Evolutionary conservation across 2,888 invertebrate species (phyloP), one percentile per base, ranked within the genome.

Genomic region (Disparrhopalites patrizii): DNA sequence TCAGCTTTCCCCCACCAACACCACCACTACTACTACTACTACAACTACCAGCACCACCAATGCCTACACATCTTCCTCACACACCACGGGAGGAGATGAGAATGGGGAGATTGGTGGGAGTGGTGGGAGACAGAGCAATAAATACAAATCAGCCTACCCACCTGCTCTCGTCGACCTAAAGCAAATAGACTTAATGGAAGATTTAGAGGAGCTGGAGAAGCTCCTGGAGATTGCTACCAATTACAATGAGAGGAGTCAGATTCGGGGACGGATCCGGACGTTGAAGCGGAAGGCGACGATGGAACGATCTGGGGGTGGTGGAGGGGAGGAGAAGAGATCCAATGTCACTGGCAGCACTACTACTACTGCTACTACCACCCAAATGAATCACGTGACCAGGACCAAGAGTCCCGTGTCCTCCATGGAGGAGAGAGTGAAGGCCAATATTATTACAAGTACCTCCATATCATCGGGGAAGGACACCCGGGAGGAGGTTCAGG

Each of bases 211-310:
- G 54, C 52, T 75, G 27, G 70, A 70, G 51, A 83, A 83, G 76
- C 81, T 88, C 86, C 81, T 90, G 79, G 88, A 89, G 80, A 86
- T 86, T 76, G 87, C 89, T 66, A 85, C 85, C 62, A 86, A 86
- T 69, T 91, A 91, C 78, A 90, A 91, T 77, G 84, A 89, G 76
- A 82, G 91, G 73, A 84, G 89, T 69, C 84, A 88, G 72, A 88
- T 91, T 63, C 83, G 91, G 69, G 84, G 88, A 2, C 90, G 90
- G 79, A 89, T 91, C 68, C 83, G 90, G 69, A 78, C 87, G 20
- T 86, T 89, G 8, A 87, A 85, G 77, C 86, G 87, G 75, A 81
- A 84, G 71, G 81, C 63, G 8, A 72, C 63, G 23, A 60, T 72
- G 43, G 75, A 77, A 36, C 73, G 70, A 30, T n/a, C n/a, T n/a